Conservation (phyloP, 2,797 vertebrate species). For the Cuniculus paca region DNA sequence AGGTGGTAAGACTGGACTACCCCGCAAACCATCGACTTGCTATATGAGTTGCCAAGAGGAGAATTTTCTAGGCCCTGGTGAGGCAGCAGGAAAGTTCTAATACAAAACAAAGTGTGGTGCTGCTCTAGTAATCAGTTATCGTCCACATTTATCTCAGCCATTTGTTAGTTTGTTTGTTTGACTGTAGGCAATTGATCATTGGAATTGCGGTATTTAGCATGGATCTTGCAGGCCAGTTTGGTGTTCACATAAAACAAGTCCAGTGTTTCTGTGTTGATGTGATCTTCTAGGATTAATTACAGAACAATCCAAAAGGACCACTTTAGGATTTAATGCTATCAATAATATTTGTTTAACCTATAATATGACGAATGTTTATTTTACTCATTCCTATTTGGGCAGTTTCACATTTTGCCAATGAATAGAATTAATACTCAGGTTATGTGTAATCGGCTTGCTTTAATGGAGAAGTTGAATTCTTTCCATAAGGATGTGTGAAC, state of each 20-base stretch:
- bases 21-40: background rate
- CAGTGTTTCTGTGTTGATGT: conserved; percentile 42
- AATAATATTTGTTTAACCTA: conserved; percentile 35
- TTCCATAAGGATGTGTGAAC: conserved; percentile 74
- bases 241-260: conserved; percentile 1
- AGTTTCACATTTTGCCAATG: conserved; percentile 59
- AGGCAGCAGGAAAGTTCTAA: background rate
- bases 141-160: conserved; percentile 5
- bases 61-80: background rate
- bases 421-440: conserved; percentile 74
- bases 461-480: conserved; percentile 62
- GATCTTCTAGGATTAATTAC: conserved; percentile 72
- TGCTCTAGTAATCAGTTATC: background rate
- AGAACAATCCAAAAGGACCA: conserved; percentile 56
- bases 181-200: background rate
- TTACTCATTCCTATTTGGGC: conserved; percentile 79
- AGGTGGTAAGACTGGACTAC: background rate
- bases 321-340: conserved; percentile 69
- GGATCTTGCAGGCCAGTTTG: conserved; percentile 37
- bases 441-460: conserved; percentile 81
- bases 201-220: conserved; percentile 36
- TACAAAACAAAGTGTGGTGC: conserved; percentile 41
- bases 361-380: conserved; percentile 59
- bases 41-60: background rate
- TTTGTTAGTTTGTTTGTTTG: background rate